These are phyloP conservation scores for Syncerus caffer DNA, from an alignment of 2,797 vertebrate genomes.

Conservation along the genomic window DNA sequence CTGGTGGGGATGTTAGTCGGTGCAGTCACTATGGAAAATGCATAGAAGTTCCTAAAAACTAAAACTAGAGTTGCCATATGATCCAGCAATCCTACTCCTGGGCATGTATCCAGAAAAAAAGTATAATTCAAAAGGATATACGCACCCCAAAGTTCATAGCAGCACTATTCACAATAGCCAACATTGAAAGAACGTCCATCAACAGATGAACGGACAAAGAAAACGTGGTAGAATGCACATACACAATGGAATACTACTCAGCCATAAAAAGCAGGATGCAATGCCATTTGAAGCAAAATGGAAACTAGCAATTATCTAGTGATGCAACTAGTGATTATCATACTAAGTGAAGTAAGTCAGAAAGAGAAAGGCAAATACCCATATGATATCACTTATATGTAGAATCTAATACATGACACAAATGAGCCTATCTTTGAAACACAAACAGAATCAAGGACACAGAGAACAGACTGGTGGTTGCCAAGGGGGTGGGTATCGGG, in stretches of 20 bases:
- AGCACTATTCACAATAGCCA: background rate
- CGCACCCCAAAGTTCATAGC: background rate
- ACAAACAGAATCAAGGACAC: background rate
- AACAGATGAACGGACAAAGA: background rate
- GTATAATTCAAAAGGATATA: background rate
- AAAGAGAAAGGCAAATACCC: background rate
- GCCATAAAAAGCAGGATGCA: background rate
- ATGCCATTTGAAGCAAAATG: background rate
- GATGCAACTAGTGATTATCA: background rate
- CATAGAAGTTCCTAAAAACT: background rate
- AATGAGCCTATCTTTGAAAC: background rate
- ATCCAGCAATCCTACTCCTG: background rate
- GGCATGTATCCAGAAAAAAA: background rate
- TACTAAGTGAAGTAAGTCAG: background rate
- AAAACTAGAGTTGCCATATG: background rate
- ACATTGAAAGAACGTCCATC: background rate
- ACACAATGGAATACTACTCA: background rate
- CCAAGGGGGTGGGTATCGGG: background rate
- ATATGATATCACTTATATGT: background rate
- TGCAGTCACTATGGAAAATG: background rate
- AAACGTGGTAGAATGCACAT: background rate
- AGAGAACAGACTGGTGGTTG: background rate
- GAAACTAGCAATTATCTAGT: background rate
- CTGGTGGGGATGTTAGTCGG: background rate
- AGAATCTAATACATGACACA: background rate